phyloP scores from a whole-genome alignment of 2,888 invertebrate genomes.

The Hypomecis atomaria region DNA sequence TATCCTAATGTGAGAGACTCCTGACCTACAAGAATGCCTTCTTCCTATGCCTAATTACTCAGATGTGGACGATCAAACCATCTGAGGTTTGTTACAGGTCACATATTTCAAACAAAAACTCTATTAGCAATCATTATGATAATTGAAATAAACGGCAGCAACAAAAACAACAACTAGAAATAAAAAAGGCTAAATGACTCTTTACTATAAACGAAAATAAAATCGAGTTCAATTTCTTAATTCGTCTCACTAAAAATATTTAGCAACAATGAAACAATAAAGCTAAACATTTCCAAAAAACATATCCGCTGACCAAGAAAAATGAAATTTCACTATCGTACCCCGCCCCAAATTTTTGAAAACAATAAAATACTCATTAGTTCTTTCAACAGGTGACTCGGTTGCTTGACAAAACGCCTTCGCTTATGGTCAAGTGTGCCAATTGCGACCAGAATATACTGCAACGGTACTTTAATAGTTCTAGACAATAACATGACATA shows the following conservation, averaged over 20 bases:
- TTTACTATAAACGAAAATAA: background rate
- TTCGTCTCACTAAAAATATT: background rate
- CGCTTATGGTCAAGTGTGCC: conserved; percentile 47
- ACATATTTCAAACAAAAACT: no score
- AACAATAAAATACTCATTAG: conserved; percentile 32
- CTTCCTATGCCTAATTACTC: no score
- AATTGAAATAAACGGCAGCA: no score
- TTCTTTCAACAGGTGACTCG: conserved; percentile 29
- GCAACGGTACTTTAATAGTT: conserved; percentile 46
- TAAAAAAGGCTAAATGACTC: no score
- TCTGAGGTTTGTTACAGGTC: no score
- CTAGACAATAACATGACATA: conserved; percentile 45
- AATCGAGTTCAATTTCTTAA: background rate
- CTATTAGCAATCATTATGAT: no score
- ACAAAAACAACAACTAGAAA: no score
- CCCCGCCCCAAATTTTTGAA: conserved; percentile 29
- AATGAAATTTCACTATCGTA: conserved; percentile 33
- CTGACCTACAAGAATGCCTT: no score
- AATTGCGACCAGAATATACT: conserved; percentile 34
- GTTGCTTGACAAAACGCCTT: conserved; percentile 32
- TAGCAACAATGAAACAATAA: background rate
- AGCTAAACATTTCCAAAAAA: conserved; percentile 8
- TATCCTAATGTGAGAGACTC: no score
- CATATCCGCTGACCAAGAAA: conserved; percentile 9
- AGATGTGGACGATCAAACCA: no score